Conservation (phyloP, 2,888 invertebrate genomes). For the Phaedon cochleariae region DNA sequence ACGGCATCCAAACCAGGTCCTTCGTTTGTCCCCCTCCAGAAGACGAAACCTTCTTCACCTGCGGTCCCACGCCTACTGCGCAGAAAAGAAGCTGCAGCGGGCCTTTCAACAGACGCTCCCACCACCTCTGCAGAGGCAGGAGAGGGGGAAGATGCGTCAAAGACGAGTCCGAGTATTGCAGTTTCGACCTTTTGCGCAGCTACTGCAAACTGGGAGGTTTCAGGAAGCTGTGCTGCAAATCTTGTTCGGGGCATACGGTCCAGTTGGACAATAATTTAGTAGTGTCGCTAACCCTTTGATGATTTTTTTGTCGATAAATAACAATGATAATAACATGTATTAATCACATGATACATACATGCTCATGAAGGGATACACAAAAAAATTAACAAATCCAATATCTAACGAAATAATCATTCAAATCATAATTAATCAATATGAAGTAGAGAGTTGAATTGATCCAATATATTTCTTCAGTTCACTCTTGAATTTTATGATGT, state of each 20-base stretch:
- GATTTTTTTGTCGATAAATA: too few relatives aligned
- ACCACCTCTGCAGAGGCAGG: slow-evolving; percentile 50
- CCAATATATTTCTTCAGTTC: too few relatives aligned
- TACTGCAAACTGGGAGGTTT: slow-evolving; percentile 62
- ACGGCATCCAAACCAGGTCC: slow-evolving; percentile 66
- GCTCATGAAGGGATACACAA: too few relatives aligned
- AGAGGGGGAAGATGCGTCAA: slow-evolving; percentile 47
- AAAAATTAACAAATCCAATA: too few relatives aligned
- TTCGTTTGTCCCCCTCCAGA: slow-evolving; percentile 66
- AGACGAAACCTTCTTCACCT: slow-evolving; percentile 62
- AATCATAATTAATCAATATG: too few relatives aligned
- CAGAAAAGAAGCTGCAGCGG: slow-evolving; percentile 65
- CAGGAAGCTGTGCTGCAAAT: slow-evolving; percentile 68
- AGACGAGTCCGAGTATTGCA: slow-evolving; percentile 64
- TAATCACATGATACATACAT: too few relatives aligned
- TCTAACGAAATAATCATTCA: too few relatives aligned
- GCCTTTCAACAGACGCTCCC: slow-evolving; percentile 47
- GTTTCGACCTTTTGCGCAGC: slow-evolving; percentile 59
- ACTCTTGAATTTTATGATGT: too few relatives aligned
- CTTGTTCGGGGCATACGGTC: slow-evolving; percentile 55
- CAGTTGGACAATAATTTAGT: too few relatives aligned
- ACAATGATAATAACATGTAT: too few relatives aligned
- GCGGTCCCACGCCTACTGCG: slow-evolving; percentile 66
- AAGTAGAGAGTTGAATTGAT: too few relatives aligned
- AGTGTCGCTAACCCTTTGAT: too few relatives aligned